These are phyloP conservation scores for Lucilia sericata DNA, from an alignment of 1,140 invertebrate species.

Conservation along the genomic window DNA sequence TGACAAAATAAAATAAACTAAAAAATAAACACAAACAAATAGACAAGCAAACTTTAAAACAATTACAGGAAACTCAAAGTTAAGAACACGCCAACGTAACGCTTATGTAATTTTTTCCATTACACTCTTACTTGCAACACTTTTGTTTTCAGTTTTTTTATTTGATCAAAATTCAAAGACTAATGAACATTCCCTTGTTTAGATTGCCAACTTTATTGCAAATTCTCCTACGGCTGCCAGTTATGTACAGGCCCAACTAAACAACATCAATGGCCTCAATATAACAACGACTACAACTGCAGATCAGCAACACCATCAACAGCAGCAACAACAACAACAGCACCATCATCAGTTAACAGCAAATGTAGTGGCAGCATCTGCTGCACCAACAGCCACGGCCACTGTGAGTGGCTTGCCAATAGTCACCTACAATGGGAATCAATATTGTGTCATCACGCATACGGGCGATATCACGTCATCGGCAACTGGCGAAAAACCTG, in stretches of 20 bases:
- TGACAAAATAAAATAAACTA: constrained; percentile 20
- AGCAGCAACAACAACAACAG: constrained; percentile 69
- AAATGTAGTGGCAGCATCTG: constrained; percentile 50
- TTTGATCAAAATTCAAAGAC: not conserved
- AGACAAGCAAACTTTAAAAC: not conserved
- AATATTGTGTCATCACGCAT: constrained; percentile 64
- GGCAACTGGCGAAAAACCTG: constrained; percentile 40
- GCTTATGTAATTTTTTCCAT: not conserved
- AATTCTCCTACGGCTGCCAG: constrained; percentile 66
- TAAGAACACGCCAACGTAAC: not conserved
- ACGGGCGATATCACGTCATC: constrained; percentile 49
- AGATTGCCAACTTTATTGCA: constrained; percentile 65
- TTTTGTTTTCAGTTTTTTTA: not conserved
- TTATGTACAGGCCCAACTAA: constrained; percentile 64
- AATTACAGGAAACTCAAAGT: not conserved
- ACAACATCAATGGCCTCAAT: constrained; percentile 60
- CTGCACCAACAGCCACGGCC: constrained; percentile 52
- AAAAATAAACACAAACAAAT: constrained; percentile 8
- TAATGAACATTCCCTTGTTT: not conserved
- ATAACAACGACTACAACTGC: constrained; percentile 56
- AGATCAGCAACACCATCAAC: constrained; percentile 56
- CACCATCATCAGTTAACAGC: constrained; percentile 48
- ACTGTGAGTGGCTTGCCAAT: constrained; percentile 55
- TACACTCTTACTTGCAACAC: not conserved
- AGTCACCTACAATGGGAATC: constrained; percentile 65